Evolutionary conservation across 2,113 vertebrate species (phyloP).

Genomic region (Origma solitaria): DNA sequence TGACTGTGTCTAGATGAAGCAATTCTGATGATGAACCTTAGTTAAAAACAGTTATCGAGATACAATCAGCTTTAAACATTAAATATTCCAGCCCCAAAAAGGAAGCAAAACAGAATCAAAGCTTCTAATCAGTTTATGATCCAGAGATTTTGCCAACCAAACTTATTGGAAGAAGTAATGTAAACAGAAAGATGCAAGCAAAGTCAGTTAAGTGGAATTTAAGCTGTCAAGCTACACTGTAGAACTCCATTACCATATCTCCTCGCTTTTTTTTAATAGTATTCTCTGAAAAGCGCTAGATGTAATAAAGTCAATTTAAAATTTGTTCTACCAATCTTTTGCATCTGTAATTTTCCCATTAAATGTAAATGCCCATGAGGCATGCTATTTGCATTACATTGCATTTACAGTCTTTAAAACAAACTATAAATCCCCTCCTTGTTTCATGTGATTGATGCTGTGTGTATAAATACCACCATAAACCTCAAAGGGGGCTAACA

Average conservation of each 20-base stretch:
- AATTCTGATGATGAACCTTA: conserved; percentile 21
- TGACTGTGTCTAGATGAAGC: conserved; percentile 7
- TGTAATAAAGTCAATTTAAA: conserved; percentile 88
- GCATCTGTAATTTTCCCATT: conserved; percentile 88
- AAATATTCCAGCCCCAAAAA: conserved; percentile 36
- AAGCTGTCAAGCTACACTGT: conserved; percentile 65
- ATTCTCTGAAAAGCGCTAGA: conserved; percentile 80
- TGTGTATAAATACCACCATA: conserved; percentile 86
- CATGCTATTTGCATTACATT: conserved; percentile 88
- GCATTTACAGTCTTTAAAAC: conserved; percentile 89
- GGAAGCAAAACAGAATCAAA: conserved; percentile 55
- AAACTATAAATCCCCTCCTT: conserved; percentile 87
- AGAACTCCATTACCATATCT: conserved; percentile 74
- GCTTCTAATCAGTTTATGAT: conserved; percentile 58
- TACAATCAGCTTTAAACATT: conserved; percentile 6
- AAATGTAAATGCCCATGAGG: conserved; percentile 87
- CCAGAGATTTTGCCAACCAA: conserved; percentile 39
- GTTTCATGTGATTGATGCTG: conserved; percentile 86
- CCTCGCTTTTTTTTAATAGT: conserved; percentile 70
- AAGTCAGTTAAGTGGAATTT: conserved; percentile 69
- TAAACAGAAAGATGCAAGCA: conserved; percentile 52
- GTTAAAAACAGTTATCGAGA: conserved; percentile 28
- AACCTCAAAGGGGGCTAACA: conserved; percentile 85
- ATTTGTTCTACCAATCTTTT: conserved; percentile 88
- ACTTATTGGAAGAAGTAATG: conserved; percentile 58